Conservation (phyloP, 2,113 vertebrate genomes). For the Choloepus hoffmanni region DNA sequence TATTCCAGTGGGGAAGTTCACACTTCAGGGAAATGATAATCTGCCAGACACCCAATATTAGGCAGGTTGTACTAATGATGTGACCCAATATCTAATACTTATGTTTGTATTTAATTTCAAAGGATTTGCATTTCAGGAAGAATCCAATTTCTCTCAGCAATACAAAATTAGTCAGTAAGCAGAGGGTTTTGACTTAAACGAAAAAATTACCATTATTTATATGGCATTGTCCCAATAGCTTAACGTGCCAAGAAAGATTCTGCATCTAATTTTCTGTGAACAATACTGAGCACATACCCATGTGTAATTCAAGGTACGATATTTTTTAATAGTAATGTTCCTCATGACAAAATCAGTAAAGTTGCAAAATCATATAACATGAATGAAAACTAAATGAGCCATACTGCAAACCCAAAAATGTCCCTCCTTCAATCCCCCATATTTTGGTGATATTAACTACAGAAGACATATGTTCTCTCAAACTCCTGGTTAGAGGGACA, state of each 20-base stretch:
- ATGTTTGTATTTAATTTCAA: not conserved
- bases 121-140: not conserved
- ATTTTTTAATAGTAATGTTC: not conserved
- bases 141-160: not conserved
- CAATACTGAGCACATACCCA: not conserved
- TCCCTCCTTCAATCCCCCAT: not conserved
- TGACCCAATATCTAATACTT: not conserved
- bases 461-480: not conserved
- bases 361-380: not conserved
- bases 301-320: not conserved
- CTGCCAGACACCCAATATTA: not conserved
- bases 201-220: not conserved
- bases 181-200: not conserved
- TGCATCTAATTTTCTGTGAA: conserved; percentile 26
- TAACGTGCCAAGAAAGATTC: not conserved
- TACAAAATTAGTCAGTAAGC: conserved; percentile 9
- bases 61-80: not conserved
- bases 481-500: not conserved
- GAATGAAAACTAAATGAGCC: not conserved
- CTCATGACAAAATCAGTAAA: not conserved
- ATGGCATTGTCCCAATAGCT: not conserved
- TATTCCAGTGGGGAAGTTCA: not conserved
- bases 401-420: not conserved
- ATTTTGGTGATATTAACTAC: not conserved
- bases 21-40: not conserved